phyloP scores from a whole-genome alignment of 2,888 invertebrate species.

The Conus canariensis region DNA sequence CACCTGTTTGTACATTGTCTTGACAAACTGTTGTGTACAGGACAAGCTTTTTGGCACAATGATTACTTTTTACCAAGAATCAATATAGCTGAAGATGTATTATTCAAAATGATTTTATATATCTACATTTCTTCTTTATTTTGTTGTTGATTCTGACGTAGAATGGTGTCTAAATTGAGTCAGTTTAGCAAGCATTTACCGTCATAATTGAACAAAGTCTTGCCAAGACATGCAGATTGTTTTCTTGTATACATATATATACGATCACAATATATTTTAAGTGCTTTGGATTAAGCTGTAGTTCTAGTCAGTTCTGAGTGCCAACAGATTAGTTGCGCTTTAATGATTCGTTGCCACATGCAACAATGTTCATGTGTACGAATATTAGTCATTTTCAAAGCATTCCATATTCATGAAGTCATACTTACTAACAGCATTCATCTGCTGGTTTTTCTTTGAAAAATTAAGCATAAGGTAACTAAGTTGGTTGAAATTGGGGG shows the following conservation, averaged over 20 bases:
- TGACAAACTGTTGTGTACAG: not conserved
- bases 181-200: not conserved
- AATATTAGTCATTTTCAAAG: not conserved
- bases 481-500: too few relatives aligned
- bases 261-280: not conserved
- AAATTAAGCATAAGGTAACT: not conserved
- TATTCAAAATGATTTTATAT: too few relatives aligned
- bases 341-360: not conserved
- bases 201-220: conserved; percentile 2
- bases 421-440: not conserved
- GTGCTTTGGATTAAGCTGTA: not conserved
- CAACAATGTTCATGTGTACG: not conserved
- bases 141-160: not conserved
- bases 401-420: not conserved
- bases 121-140: not conserved
- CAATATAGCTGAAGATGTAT: not conserved
- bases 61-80: not conserved
- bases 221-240: not conserved
- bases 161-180: not conserved
- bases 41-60: not conserved
- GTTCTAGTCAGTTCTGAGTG: conserved; percentile 30
- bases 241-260: not conserved
- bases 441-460: not conserved
- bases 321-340: not conserved
- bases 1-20: conserved; percentile 12